Percentiles rank a stretch among this genome's conserved stretches.
Evolutionary conservation across 1,140 invertebrate genomes (phyloP).

Genomic region (Alviniconcha marisindica): DNA sequence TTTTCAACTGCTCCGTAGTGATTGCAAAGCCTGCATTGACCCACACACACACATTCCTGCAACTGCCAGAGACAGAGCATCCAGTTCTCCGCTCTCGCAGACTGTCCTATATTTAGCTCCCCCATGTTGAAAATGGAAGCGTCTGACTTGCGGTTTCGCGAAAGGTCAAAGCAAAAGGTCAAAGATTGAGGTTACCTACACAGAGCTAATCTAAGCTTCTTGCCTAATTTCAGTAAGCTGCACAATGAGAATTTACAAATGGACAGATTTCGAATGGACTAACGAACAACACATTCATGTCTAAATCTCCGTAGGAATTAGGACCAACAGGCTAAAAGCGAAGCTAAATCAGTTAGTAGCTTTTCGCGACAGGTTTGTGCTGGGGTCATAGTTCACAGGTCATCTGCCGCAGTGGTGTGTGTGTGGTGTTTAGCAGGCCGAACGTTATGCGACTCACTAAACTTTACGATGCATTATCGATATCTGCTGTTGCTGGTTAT

Average conservation of each 20-base stretch:
- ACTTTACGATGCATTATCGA: conserved; percentile 31
- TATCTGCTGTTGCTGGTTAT: conserved; percentile 45
- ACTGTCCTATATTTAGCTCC: conserved; percentile 20
- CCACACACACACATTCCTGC: neutral
- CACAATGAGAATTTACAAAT: too few species aligned
- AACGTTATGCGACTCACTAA: neutral
- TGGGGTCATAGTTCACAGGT: conserved; percentile 43
- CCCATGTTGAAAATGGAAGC: conserved; percentile 32
- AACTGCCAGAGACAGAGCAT: neutral
- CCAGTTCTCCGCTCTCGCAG: neutral
- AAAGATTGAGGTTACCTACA: too few species aligned
- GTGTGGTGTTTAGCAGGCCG: neutral
- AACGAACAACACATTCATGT: too few species aligned
- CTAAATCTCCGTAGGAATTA: too few species aligned
- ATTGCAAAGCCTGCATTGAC: neutral
- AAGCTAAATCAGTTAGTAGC: neutral
- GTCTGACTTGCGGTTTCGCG: conserved; percentile 26
- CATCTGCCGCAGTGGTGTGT: neutral
- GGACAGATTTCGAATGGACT: too few species aligned
- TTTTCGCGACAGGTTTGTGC: neutral
- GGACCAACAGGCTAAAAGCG: too few species aligned
- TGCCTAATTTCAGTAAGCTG: too few species aligned
- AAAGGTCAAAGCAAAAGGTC: conserved; percentile 2
- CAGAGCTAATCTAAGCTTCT: too few species aligned
- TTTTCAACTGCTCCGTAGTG: neutral